Evolutionary conservation across 2,888 invertebrate genomes (phyloP).

Genomic region (Labia minor): DNA sequence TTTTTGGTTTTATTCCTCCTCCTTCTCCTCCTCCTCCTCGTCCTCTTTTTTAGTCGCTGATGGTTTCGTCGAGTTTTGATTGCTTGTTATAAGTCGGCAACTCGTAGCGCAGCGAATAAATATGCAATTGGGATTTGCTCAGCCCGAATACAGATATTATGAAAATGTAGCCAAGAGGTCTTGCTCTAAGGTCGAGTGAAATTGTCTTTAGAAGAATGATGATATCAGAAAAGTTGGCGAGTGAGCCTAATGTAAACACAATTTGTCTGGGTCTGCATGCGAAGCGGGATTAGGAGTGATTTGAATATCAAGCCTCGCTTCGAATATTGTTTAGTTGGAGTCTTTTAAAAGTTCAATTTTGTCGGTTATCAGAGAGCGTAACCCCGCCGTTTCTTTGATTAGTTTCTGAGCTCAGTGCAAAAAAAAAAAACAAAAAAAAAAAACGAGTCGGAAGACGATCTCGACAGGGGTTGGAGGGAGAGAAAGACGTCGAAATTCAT

Average conservation of each 20-base stretch:
- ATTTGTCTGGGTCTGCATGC: background rate
- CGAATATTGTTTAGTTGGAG: slow-evolving; percentile 13
- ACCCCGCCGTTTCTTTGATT: slow-evolving; percentile 13
- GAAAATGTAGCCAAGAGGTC: background rate
- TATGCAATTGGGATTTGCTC: slow-evolving; percentile 13
- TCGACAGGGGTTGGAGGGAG: background rate
- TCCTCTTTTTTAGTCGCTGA: too few species aligned
- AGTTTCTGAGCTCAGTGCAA: slow-evolving; percentile 13
- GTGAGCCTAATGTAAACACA: slow-evolving; percentile 13
- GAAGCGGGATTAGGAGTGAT: background rate
- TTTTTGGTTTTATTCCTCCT: background rate
- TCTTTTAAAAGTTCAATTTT: slow-evolving; percentile 13
- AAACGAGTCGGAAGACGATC: background rate
- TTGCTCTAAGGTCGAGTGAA: slow-evolving; percentile 3
- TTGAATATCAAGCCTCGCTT: slow-evolving; percentile 7
- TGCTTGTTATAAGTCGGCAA: slow-evolving; percentile 5
- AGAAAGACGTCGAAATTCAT: slow-evolving; percentile 3
- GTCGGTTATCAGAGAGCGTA: slow-evolving; percentile 13
- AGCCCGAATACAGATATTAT: background rate
- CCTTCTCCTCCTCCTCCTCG: background rate
- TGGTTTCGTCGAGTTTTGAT: background rate
- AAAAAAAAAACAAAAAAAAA: background rate
- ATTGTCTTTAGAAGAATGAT: slow-evolving; percentile 13
- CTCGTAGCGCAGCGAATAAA: slow-evolving; percentile 13
- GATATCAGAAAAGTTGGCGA: slow-evolving; percentile 1